These are phyloP conservation scores for Grammomys dolichurus DNA, from an alignment of 2,113 vertebrate genomes.

Conservation along the genomic window DNA sequence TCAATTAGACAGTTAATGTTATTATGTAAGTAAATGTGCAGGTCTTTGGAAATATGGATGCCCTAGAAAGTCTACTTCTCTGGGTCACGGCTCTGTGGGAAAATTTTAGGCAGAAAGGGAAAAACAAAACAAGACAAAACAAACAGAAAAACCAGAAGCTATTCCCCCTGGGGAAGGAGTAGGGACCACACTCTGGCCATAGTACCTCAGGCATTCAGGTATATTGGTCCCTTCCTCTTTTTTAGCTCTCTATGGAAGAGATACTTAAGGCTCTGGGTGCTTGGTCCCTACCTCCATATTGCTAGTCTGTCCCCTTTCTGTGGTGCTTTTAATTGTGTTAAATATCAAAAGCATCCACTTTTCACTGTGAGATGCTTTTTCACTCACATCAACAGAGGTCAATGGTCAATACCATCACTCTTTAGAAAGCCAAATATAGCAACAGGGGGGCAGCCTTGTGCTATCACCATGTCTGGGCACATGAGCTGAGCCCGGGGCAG, in stretches of 20 bases:
- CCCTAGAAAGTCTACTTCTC: neutral
- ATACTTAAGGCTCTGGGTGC: neutral
- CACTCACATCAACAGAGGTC: neutral
- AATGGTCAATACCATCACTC: neutral
- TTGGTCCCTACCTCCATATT: neutral
- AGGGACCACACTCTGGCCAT: accelerated
- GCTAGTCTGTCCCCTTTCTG: neutral
- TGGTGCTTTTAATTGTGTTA: neutral
- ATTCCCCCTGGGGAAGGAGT: neutral
- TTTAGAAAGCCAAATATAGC: neutral
- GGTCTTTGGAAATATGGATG: neutral
- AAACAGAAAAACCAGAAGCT: too few relatives aligned
- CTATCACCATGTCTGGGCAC: too few relatives aligned
- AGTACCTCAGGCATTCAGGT: too few relatives aligned
- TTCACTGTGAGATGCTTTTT: neutral
- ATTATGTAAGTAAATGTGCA: neutral
- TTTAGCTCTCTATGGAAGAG: neutral
- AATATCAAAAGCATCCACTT: neutral
- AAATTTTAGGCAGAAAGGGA: neutral
- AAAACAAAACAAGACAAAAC: neutral
- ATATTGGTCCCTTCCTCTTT: neutral
- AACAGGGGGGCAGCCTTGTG: neutral
- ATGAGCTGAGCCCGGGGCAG: neutral
- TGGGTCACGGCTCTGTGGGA: neutral
- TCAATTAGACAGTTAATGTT: neutral